Percentiles rank a stretch among this genome's conserved stretches.
These are phyloP conservation scores for Notodonta ziczac DNA, from an alignment of 2,888 invertebrate species.

Conservation along the genomic window DNA sequence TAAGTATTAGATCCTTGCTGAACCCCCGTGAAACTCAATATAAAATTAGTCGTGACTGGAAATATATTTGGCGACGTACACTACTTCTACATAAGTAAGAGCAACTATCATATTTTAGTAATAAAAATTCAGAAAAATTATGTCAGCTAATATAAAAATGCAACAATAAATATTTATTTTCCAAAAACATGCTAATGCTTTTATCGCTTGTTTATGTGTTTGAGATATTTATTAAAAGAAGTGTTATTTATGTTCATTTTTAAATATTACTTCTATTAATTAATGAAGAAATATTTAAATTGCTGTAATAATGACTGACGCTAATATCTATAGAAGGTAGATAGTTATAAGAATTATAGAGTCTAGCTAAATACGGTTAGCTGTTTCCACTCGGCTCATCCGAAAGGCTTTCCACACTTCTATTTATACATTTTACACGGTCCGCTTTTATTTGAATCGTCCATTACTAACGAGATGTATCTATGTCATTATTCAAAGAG, in stretches of 20 bases:
- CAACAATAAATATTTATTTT: neutral
- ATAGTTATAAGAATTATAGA: neutral
- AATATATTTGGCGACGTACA: no score
- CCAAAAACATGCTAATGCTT: neutral
- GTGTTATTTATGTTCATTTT: neutral
- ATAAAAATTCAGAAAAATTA: neutral
- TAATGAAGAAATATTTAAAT: no score
- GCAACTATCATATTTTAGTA: neutral
- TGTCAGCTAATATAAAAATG: neutral
- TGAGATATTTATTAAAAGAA: neutral
- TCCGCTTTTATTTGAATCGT: conserved; percentile 25
- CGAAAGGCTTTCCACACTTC: conserved; percentile 11
- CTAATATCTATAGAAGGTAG: neutral
- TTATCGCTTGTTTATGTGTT: neutral
- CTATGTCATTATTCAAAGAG: conserved; percentile 22
- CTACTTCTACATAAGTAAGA: no score
- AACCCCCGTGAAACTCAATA: no score
- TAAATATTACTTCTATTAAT: neutral
- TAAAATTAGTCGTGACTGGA: no score
- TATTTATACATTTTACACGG: conserved; percentile 15
- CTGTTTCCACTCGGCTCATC: neutral
- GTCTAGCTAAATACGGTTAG: neutral
- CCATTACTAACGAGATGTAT: conserved; percentile 27
- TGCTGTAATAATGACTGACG: neutral
- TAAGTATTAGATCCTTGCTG: no score